Conservation (phyloP, 2,113 vertebrate species). For the Toxotes chatareus region DNA sequence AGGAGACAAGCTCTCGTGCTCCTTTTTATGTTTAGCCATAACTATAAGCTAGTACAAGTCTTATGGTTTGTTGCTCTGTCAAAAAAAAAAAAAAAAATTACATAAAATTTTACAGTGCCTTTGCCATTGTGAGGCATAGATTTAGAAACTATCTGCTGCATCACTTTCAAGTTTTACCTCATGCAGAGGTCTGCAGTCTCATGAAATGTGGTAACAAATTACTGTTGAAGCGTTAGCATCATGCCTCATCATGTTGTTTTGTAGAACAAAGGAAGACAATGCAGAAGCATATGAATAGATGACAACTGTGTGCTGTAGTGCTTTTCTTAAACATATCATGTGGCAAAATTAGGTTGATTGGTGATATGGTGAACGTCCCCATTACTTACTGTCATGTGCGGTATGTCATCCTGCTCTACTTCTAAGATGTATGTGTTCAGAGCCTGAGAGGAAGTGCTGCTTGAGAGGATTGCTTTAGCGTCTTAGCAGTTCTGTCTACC, state of each 20-base stretch:
- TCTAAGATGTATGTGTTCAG: neutral
- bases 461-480: neutral
- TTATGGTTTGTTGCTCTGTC: slow-evolving; percentile 9
- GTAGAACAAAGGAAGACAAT: neutral
- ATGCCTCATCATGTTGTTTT: neutral
- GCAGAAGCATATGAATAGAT: neutral
- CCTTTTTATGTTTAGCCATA: slow-evolving; percentile 6
- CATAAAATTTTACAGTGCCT: slow-evolving; percentile 3
- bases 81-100: slow-evolving; percentile 9
- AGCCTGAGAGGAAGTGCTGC: neutral
- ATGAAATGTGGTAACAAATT: neutral
- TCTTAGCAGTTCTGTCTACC: slow-evolving; percentile 11
- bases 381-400: slow-evolving; percentile 1
- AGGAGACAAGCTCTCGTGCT: neutral
- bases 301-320: neutral
- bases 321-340: neutral
- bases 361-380: neutral
- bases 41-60: neutral
- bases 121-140: neutral
- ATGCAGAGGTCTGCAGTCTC: neutral
- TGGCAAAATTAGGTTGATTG: neutral
- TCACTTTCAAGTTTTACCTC: neutral
- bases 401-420: neutral
- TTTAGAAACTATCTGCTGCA: neutral
- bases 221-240: neutral